Evolutionary conservation across 2,888 invertebrate genomes (phyloP).

Genomic region (Ochlodes sylvanus): DNA sequence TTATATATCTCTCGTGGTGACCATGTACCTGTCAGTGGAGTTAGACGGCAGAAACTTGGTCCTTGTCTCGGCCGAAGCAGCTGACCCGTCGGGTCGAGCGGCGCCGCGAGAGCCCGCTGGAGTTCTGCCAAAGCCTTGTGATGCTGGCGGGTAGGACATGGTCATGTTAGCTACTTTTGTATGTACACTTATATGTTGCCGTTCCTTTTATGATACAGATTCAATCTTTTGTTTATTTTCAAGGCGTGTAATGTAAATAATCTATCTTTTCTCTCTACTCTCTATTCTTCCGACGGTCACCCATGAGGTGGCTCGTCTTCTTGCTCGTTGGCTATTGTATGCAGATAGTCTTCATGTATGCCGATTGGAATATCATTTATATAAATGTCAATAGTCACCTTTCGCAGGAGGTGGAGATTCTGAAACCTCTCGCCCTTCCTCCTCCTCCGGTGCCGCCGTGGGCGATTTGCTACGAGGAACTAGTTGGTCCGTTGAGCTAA

Average conservation of each 20-base stretch:
- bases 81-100: slow-evolving; percentile 62
- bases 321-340: too few species aligned
- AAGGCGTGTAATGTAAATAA: too few species aligned
- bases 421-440: slow-evolving; percentile 80
- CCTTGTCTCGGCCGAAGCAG: slow-evolving; percentile 67
- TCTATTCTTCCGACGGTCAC: too few species aligned
- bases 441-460: slow-evolving; percentile 72
- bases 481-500: slow-evolving; percentile 76
- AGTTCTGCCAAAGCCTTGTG: slow-evolving; percentile 85
- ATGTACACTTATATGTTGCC: too few species aligned
- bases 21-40: slow-evolving; percentile 74
- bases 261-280: too few species aligned
- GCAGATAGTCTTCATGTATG: too few species aligned
- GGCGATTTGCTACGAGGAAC: slow-evolving; percentile 79
- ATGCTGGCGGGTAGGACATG: slow-evolving; percentile 58
- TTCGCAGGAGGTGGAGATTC: slow-evolving; percentile 82
- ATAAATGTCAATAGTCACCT: slow-evolving; percentile 55
- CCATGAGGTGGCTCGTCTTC: too few species aligned
- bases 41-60: slow-evolving; percentile 81
- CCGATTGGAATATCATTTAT: too few species aligned
- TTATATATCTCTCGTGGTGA: neutral
- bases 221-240: too few species aligned
- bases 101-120: slow-evolving; percentile 61
- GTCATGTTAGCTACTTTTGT: too few species aligned
- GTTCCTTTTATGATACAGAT: too few species aligned